Base-by-base conservation (phyloP, 2,888 invertebrate genomes). In the Agrochola lota region DNA sequence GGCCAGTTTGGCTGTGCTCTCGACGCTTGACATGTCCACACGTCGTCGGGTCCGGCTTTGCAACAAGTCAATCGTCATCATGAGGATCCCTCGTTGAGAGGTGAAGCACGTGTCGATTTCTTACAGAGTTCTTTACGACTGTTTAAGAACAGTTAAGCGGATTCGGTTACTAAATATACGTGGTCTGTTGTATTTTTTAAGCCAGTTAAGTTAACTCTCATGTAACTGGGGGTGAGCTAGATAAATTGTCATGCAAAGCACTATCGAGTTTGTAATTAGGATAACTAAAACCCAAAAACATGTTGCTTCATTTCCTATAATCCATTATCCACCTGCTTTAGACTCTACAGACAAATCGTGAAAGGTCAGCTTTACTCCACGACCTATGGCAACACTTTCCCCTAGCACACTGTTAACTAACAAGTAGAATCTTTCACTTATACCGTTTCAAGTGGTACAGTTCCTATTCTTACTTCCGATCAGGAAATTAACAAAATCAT, bases 381-480 rank as follows among this genome's bases (percentile, higher is more conserved):
- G 74, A 85, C 78, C 73, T 73, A 64, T 40, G 52, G 23, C 40
- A 59, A 35, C 60, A 82, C 83, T 84, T 84, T 84, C 84, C 20
- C 78, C n/a, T 26, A 6, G 26, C 26, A 64, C 8, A 35, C 23
- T 43, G 35, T 64, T 67, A 60, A 82, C 71, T 59, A 77, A 77
- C 62, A 23, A 64, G 15, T 71, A 62, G 7, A 64, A 81, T 85
- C 74, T 81, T 85, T 84, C 66, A 81, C 81, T 69, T 43, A 64
- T 67, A 79, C 26, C 12, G 26, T 80, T 69, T 15, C 23, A 1
- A 67, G 1, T 7, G 15, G 35, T 72, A 64, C 40, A 66, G 71
- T 84, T 85, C 74, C 77, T 81, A 66, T 57, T 64, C 4, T 0
- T 57, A 62, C 71, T 81, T 81, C 73, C 81, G 63, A 67, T 76